Conservation (phyloP, 2,888 invertebrate species). For the Tetropium fuscum region DNA sequence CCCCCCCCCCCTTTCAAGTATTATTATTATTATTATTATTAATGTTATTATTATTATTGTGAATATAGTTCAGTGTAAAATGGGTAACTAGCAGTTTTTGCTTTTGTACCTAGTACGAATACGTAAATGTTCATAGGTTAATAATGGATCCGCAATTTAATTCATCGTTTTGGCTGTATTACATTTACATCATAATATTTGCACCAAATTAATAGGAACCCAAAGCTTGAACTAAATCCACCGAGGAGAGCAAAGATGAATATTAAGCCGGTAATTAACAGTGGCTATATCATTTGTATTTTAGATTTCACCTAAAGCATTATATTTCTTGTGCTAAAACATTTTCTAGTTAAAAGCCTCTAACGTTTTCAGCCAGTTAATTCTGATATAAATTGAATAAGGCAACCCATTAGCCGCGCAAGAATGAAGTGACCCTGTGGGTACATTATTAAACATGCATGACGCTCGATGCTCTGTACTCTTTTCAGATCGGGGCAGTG, state of each 20-base stretch:
- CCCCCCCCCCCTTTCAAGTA: too few relatives aligned
- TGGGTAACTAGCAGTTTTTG: too few relatives aligned
- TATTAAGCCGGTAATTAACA: neutral
- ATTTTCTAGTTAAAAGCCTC: slow-evolving; percentile 23
- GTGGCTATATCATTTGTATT: slow-evolving; percentile 3
- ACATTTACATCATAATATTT: too few relatives aligned
- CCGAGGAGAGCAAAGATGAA: neutral
- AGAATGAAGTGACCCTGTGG: slow-evolving; percentile 62
- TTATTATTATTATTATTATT: too few relatives aligned
- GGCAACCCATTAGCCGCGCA: slow-evolving; percentile 59
- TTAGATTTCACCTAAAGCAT: slow-evolving; percentile 5
- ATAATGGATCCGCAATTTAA: too few relatives aligned
- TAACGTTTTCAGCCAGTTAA: slow-evolving; percentile 56
- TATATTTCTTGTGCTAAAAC: slow-evolving; percentile 17
- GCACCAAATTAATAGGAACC: too few relatives aligned
- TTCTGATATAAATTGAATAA: slow-evolving; percentile 63
- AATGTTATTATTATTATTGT: too few relatives aligned
- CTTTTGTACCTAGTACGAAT: too few relatives aligned
- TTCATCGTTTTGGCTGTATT: too few relatives aligned
- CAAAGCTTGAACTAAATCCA: too few relatives aligned
- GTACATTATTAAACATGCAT: slow-evolving; percentile 62
- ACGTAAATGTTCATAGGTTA: too few relatives aligned
- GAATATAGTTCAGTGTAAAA: too few relatives aligned
- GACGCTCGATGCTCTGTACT: slow-evolving; percentile 34
- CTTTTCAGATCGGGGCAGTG: slow-evolving; percentile 12